A percentile compares a stretch with the other conserved stretches of the same genome.
These are phyloP conservation scores for Semaprochilodus insignis DNA, from an alignment of 2,797 vertebrate genomes.

Conservation along the genomic window DNA sequence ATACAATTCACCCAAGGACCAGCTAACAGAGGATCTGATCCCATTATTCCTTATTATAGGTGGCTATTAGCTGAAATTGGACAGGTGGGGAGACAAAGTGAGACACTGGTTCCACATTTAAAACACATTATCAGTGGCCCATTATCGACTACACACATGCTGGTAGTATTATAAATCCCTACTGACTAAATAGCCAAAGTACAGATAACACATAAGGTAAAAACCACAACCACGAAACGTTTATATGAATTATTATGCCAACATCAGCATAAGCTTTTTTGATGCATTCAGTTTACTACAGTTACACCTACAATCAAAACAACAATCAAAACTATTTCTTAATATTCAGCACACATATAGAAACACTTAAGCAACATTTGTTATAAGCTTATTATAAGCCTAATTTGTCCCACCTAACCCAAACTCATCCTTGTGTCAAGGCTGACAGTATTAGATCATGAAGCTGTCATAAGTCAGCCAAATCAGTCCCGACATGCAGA, in stretches of 20 bases:
- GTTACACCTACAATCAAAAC: not conserved
- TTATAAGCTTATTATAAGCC: not conserved
- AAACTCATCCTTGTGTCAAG: not conserved
- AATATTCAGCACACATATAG: not conserved
- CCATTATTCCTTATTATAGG: not conserved
- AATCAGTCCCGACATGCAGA: conserved; percentile 41
- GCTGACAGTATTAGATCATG: not conserved
- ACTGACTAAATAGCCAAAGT: not conserved
- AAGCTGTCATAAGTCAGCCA: conserved; percentile 2
- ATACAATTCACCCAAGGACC: too few relatives aligned
- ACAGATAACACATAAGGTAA: not conserved
- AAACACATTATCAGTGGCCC: not conserved
- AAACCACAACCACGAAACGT: too few relatives aligned
- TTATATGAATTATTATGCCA: not conserved
- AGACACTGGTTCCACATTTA: not conserved
- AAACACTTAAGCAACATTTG: not conserved
- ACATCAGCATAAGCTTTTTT: not conserved
- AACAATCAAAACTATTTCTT: not conserved
- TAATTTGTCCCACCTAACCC: not conserved
- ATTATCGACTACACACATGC: not conserved
- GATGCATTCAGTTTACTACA: not conserved
- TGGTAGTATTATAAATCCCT: not conserved
- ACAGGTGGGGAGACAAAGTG: not conserved
- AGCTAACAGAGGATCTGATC: too few relatives aligned
- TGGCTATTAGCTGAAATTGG: not conserved